Evolutionary conservation across 2,888 invertebrate species (phyloP).

Genomic region (Halocaridina rubra): DNA sequence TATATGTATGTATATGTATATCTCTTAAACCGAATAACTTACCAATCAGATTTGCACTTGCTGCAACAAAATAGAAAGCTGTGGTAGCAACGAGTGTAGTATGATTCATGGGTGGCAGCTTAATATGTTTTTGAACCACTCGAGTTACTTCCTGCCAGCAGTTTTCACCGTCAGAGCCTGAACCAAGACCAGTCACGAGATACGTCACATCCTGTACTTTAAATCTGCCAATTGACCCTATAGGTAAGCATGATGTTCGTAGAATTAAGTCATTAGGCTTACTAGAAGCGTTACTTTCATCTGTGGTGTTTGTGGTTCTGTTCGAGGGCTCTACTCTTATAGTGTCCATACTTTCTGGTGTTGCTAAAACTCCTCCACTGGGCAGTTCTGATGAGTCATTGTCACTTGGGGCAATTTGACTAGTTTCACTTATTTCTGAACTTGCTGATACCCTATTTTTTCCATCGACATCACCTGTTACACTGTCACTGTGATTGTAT

Average conservation of each 20-base stretch:
- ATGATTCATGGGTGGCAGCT: conserved; percentile 26
- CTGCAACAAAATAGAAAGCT: conserved; percentile 53
- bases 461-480: background rate
- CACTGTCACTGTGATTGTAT: background rate
- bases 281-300: background rate
- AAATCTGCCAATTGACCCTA: conserved; percentile 45
- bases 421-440: background rate
- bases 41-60: conserved; percentile 51
- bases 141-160: conserved; percentile 49
- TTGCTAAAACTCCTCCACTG: background rate
- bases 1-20: no score
- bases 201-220: conserved; percentile 43
- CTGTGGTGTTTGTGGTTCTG: background rate
- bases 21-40: no score
- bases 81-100: conserved; percentile 48
- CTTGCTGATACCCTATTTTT: background rate
- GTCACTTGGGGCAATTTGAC: background rate
- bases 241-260: conserved; percentile 40
- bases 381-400: background rate
- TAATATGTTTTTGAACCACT: conserved; percentile 41
- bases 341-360: no score
- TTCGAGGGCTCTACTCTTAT: background rate
- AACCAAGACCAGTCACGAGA: conserved; percentile 32
- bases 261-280: conserved; percentile 9
- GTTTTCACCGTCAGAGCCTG: conserved; percentile 15